A percentile compares a stretch with the other conserved stretches of the same genome.
These are phyloP conservation scores for Lypha dubia DNA, from an alignment of 2,888 invertebrate species.

Conservation along the genomic window DNA sequence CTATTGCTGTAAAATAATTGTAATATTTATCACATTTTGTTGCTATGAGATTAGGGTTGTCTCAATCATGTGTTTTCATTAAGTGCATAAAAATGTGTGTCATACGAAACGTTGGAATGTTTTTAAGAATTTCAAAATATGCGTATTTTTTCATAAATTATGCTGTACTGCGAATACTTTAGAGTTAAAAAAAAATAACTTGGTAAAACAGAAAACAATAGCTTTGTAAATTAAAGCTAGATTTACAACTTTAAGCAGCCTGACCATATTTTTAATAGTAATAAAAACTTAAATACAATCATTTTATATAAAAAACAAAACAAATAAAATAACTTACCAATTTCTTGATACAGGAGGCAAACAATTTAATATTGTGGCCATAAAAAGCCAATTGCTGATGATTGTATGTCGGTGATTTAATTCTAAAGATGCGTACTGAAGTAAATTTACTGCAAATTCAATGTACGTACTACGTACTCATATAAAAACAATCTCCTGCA, in stretches of 20 bases:
- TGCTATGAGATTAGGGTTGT: too few relatives aligned
- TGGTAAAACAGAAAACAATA: slow-evolving; percentile 5
- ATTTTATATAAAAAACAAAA: not conserved
- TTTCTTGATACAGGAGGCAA: not conserved
- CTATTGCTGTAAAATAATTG: too few relatives aligned
- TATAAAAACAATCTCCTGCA: slow-evolving; percentile 5
- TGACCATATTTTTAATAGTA: not conserved
- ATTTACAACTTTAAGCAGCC: not conserved
- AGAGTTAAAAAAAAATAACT: not conserved
- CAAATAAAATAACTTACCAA: slow-evolving; percentile 20
- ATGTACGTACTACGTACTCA: slow-evolving; percentile 22
- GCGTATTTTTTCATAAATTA: too few relatives aligned
- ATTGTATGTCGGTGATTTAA: slow-evolving; percentile 45
- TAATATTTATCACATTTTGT: too few relatives aligned
- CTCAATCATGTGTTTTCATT: too few relatives aligned
- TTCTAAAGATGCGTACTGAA: slow-evolving; percentile 65
- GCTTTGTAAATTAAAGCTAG: slow-evolving; percentile 9
- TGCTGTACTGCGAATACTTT: too few relatives aligned
- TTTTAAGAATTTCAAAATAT: too few relatives aligned
- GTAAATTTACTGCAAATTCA: slow-evolving; percentile 49
- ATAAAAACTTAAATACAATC: not conserved
- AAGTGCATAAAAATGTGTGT: too few relatives aligned
- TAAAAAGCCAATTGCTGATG: slow-evolving; percentile 35
- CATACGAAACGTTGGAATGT: too few relatives aligned
- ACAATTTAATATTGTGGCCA: slow-evolving; percentile 32